These are phyloP conservation scores for Halcyon smyrnensis DNA, from an alignment of 2,797 vertebrate species.

Conservation along the genomic window DNA sequence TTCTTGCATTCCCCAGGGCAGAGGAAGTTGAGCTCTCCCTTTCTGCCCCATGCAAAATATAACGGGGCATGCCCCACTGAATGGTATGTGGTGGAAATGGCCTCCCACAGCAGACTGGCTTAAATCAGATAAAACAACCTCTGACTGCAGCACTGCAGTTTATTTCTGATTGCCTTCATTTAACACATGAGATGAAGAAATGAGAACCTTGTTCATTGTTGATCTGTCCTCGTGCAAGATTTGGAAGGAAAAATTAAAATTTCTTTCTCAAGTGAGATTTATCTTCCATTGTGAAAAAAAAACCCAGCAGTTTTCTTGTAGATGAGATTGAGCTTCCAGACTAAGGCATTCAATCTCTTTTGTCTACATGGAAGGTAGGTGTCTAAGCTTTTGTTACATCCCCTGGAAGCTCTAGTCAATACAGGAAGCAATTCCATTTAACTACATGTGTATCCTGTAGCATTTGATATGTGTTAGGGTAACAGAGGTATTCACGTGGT, in stretches of 20 bases:
- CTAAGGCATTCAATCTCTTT: neutral
- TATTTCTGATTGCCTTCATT: neutral
- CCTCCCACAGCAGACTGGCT: fast-evolving
- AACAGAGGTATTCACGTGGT: neutral
- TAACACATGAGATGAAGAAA: neutral
- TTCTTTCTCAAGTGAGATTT: neutral
- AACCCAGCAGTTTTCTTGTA: fast-evolving
- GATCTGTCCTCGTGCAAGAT: neutral
- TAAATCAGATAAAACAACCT: neutral
- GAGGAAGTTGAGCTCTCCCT: neutral
- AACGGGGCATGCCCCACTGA: too few species aligned
- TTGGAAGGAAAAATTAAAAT: neutral
- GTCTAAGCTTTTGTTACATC: neutral
- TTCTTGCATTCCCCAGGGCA: neutral
- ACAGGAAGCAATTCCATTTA: neutral
- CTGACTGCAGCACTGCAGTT: neutral
- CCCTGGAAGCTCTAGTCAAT: neutral
- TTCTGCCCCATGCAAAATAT: neutral
- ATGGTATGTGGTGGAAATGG: fast-evolving
- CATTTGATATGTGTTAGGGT: neutral
- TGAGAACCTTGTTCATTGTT: fast-evolving
- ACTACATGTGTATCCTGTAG: too few species aligned
- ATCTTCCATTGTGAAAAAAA: neutral
- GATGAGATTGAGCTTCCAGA: neutral
- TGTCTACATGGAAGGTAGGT: neutral